A percentile compares a stretch with the other conserved stretches of the same genome.
Conservation (phyloP, 2,797 vertebrate genomes). For the Myotis findleyi region DNA sequence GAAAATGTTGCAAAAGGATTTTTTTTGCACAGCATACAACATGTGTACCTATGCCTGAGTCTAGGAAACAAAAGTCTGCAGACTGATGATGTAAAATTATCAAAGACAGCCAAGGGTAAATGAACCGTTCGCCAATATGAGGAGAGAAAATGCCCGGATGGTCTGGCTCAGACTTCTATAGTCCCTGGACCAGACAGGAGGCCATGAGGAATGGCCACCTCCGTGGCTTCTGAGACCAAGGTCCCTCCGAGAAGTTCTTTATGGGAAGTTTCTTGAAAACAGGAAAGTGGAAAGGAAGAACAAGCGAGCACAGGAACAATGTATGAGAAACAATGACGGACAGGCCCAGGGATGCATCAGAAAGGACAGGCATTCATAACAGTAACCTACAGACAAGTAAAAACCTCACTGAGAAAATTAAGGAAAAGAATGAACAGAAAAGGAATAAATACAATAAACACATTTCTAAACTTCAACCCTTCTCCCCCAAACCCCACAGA, state of each 20-base stretch:
- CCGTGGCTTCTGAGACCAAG: not conserved
- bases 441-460: not conserved
- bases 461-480: not conserved
- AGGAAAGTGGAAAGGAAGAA: not conserved
- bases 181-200: not conserved
- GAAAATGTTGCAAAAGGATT: not conserved
- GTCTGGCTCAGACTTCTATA: not conserved
- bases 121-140: not conserved
- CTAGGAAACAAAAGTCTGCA: constrained; percentile 26
- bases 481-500: rapidly evolving
- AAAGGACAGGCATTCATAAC: not conserved
- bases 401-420: constrained; percentile 37
- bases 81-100: not conserved
- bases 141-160: not conserved
- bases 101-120: not conserved
- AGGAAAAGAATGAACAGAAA: constrained; percentile 18
- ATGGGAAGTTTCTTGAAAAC: constrained; percentile 27
- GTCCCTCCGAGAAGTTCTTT: not conserved
- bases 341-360: not conserved
- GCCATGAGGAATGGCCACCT: not conserved
- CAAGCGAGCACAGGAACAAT: not conserved
- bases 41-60: not conserved
- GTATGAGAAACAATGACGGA: not conserved
- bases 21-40: not conserved
- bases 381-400: not conserved